Evolutionary conservation across 2,888 invertebrate genomes (phyloP).

Genomic region (Linnaemya tessellans): DNA sequence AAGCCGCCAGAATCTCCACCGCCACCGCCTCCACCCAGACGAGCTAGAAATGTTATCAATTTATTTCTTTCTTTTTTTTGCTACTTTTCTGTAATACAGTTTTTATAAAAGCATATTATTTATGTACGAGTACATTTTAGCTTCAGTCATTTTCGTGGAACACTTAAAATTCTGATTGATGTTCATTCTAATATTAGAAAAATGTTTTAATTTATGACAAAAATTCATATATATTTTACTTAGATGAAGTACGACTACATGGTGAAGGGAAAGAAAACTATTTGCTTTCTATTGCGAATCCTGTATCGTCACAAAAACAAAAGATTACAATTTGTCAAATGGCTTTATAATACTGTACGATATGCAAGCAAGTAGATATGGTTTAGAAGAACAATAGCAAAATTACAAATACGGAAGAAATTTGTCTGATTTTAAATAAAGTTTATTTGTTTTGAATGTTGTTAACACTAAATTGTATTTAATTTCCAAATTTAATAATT

Average conservation of each 20-base stretch:
- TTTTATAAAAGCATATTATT: background rate
- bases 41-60: slow-evolving; percentile 47
- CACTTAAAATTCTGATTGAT: slow-evolving; percentile 30
- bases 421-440: too few relatives aligned
- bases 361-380: too few relatives aligned
- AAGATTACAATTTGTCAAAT: too few relatives aligned
- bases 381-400: too few relatives aligned
- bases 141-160: background rate
- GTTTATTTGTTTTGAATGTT: too few relatives aligned
- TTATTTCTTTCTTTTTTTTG: slow-evolving; percentile 8
- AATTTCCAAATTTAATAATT: too few relatives aligned
- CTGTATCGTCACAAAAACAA: too few relatives aligned
- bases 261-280: background rate
- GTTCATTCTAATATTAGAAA: background rate
- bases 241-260: too few relatives aligned
- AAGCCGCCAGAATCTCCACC: slow-evolving; percentile 70
- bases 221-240: slow-evolving; percentile 15
- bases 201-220: slow-evolving; percentile 6
- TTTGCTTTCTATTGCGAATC: too few relatives aligned
- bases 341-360: too few relatives aligned
- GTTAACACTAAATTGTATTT: too few relatives aligned
- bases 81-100: background rate
- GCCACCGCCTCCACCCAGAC: slow-evolving; percentile 73
- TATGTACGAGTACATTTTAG: background rate
- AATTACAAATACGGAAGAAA: too few relatives aligned